A percentile compares a stretch with the other conserved stretches of the same genome.
These are phyloP conservation scores for Momotus momota DNA, from an alignment of 2,797 vertebrate species.

Conservation along the genomic window DNA sequence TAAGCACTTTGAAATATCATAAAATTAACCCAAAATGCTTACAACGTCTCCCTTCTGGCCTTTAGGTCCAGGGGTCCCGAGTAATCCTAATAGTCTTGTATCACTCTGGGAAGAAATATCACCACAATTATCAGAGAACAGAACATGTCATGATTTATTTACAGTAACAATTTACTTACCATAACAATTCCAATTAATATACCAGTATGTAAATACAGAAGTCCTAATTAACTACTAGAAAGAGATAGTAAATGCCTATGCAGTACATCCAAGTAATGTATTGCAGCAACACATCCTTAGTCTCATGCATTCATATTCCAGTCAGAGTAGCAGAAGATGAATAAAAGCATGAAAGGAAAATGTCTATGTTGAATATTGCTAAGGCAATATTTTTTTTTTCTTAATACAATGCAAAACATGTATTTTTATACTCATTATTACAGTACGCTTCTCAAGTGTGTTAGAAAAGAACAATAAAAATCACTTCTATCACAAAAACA, in stretches of 20 bases:
- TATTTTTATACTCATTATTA: neutral
- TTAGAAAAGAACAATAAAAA: neutral
- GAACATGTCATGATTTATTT: neutral
- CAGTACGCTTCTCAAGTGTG: neutral
- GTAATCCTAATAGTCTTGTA: constrained; percentile 79
- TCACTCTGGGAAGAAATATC: constrained; percentile 79
- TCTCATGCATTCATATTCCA: neutral
- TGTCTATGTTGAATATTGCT: neutral
- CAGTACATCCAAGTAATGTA: neutral
- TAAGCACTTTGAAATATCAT: neutral
- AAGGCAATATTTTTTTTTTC: neutral
- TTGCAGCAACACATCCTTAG: neutral
- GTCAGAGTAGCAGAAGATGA: neutral
- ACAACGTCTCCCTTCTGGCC: constrained; percentile 87
- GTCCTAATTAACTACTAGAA: neutral
- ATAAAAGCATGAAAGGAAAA: neutral
- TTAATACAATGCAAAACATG: neutral
- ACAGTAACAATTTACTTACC: neutral
- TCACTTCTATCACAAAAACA: neutral
- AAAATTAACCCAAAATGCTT: constrained; percentile 60
- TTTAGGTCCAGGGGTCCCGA: constrained; percentile 78
- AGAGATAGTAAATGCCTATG: neutral
- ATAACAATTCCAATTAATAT: neutral
- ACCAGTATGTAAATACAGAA: neutral
- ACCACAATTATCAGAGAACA: constrained; percentile 26